phyloP scores from a whole-genome alignment of 2,888 invertebrate genomes.

The Cecidostiba fungosa region DNA sequence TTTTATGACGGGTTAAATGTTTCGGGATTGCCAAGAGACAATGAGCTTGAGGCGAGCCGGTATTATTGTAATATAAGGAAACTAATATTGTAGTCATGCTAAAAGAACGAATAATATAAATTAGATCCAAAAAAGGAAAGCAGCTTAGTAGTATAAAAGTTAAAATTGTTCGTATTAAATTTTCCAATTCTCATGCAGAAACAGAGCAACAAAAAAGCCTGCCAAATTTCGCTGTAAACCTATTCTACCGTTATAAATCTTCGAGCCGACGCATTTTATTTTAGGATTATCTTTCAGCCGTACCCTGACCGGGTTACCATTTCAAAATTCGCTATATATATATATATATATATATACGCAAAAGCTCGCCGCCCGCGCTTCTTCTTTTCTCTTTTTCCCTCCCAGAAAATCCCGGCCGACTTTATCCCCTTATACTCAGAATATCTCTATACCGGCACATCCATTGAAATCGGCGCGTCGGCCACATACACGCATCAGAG shows the following conservation, averaged over 20 bases:
- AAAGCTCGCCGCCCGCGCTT: slow-evolving; percentile 29
- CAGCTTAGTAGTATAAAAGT: too few relatives aligned
- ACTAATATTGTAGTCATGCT: too few relatives aligned
- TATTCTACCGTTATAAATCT: neutral
- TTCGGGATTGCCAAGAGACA: neutral
- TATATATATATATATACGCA: neutral
- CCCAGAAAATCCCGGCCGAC: neutral
- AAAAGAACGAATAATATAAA: too few relatives aligned
- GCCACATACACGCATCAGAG: neutral
- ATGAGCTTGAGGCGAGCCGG: neutral
- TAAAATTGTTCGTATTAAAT: neutral
- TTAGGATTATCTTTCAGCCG: slow-evolving; percentile 33
- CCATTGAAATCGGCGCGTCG: slow-evolving; percentile 6
- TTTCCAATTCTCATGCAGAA: neutral
- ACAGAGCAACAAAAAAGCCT: neutral
- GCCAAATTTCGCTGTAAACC: neutral
- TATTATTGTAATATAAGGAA: too few relatives aligned
- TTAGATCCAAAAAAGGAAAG: too few relatives aligned
- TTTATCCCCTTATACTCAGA: slow-evolving; percentile 25
- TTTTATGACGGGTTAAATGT: slow-evolving; percentile 24
- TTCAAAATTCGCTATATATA: slow-evolving; percentile 1
- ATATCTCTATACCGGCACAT: neutral
- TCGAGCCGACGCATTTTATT: slow-evolving; percentile 23
- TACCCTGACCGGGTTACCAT: slow-evolving; percentile 36
- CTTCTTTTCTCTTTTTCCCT: neutral